Evolutionary conservation across 1,140 invertebrate genomes (phyloP).

Genomic region (Microplitis demolitor): DNA sequence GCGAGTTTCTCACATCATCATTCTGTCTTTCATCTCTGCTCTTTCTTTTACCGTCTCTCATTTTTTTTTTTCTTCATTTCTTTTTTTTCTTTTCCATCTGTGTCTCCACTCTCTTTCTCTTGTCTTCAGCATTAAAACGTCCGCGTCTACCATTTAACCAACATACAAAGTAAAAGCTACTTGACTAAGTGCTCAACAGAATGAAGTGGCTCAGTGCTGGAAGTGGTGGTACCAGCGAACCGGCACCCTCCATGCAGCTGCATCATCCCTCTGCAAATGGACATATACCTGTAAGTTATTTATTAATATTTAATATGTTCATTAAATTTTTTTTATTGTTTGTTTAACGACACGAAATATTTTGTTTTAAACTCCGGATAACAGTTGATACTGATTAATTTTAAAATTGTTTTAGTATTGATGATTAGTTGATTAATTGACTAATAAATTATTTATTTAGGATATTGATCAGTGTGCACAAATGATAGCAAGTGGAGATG

Average conservation of each 20-base stretch:
- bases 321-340: too few relatives aligned
- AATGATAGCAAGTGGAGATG: constrained; percentile 59
- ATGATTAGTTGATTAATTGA: constrained; percentile 9
- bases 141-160: too few relatives aligned
- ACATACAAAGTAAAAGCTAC: background rate
- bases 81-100: constrained; percentile 7
- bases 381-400: background rate
- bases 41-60: constrained; percentile 5
- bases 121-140: background rate
- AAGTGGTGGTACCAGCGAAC: constrained; percentile 55
- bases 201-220: constrained; percentile 61
- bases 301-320: background rate
- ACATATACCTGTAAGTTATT: constrained; percentile 54
- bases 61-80: background rate
- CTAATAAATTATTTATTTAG: constrained; percentile 34
- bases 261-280: constrained; percentile 59
- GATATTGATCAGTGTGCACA: constrained; percentile 58
- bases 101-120: constrained; percentile 10
- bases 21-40: background rate
- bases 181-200: constrained; percentile 30
- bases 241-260: constrained; percentile 60
- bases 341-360: too few relatives aligned
- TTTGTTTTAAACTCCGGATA: too few relatives aligned
- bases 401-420: constrained; percentile 8
- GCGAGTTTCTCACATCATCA: background rate